Conservation (phyloP, 2,888 invertebrate genomes). For the Hipparchia sbordonii region DNA sequence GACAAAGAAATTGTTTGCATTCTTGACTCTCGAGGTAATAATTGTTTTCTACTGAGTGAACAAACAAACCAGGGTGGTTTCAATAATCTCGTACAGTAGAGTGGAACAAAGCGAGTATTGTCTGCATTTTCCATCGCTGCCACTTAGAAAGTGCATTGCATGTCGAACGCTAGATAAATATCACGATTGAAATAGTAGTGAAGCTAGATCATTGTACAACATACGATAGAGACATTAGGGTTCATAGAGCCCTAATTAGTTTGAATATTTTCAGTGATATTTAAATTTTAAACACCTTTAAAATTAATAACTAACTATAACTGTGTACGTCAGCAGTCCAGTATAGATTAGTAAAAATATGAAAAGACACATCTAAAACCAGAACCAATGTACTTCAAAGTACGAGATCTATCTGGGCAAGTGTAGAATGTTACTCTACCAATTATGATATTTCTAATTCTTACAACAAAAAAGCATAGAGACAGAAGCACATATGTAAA, state of each 20-base stretch:
- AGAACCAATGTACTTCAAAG: too few relatives aligned
- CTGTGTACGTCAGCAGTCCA: not conserved
- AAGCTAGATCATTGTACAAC: not conserved
- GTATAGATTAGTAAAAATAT: not conserved
- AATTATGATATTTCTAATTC: too few relatives aligned
- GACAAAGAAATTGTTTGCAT: slow-evolving; percentile 7
- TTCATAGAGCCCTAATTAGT: not conserved
- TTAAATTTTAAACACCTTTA: too few relatives aligned
- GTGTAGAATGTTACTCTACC: too few relatives aligned
- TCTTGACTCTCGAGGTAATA: not conserved
- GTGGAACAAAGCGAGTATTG: slow-evolving; percentile 39
- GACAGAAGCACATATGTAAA: too few relatives aligned
- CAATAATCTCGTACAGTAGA: slow-evolving; percentile 23
- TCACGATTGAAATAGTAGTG: slow-evolving; percentile 22
- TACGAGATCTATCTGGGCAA: too few relatives aligned
- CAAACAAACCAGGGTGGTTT: slow-evolving; percentile 26
- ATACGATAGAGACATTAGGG: not conserved
- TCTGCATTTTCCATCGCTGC: slow-evolving; percentile 35
- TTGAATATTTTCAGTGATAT: not conserved
- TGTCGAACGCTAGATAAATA: slow-evolving; percentile 34
- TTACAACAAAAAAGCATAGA: too few relatives aligned
- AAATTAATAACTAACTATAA: not conserved
- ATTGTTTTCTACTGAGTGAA: slow-evolving; percentile 26
- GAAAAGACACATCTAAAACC: not conserved
- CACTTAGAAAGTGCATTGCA: slow-evolving; percentile 41